Conservation (phyloP, 2,113 vertebrate species). For the Urocolius indicus region DNA sequence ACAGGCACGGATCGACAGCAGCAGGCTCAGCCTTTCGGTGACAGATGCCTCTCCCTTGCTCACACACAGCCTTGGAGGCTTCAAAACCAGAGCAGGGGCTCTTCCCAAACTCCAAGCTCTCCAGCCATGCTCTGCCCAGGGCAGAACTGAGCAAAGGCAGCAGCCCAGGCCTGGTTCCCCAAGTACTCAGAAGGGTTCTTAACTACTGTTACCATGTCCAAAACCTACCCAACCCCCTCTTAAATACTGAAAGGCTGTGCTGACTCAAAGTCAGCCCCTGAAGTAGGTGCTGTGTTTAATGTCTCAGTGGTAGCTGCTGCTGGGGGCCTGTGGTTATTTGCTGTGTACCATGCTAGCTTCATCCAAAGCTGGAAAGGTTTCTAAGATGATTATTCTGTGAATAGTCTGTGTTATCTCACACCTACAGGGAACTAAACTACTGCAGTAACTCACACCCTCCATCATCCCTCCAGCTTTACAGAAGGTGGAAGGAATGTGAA, state of each 20-base stretch:
- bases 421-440: not conserved
- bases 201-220: not conserved
- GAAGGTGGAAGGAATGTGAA: conserved; percentile 11
- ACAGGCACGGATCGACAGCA: not conserved
- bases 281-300: not conserved
- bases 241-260: not conserved
- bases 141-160: not conserved
- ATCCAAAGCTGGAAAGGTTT: conserved; percentile 35
- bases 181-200: not conserved
- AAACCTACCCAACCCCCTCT: too few species aligned
- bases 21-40: not conserved
- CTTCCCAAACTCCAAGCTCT: not conserved
- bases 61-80: not conserved
- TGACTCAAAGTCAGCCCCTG: not conserved
- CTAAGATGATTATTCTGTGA: conserved; percentile 63
- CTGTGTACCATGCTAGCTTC: conserved; percentile 26
- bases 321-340: not conserved
- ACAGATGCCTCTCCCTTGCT: not conserved
- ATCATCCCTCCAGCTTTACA: not conserved
- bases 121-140: not conserved
- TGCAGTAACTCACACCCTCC: not conserved
- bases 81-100: not conserved
- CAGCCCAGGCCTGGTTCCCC: not conserved
- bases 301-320: not conserved
- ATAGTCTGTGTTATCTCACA: conserved; percentile 38